phyloP scores from a whole-genome alignment of 2,888 invertebrate species.

The Hypomecis atomaria region DNA sequence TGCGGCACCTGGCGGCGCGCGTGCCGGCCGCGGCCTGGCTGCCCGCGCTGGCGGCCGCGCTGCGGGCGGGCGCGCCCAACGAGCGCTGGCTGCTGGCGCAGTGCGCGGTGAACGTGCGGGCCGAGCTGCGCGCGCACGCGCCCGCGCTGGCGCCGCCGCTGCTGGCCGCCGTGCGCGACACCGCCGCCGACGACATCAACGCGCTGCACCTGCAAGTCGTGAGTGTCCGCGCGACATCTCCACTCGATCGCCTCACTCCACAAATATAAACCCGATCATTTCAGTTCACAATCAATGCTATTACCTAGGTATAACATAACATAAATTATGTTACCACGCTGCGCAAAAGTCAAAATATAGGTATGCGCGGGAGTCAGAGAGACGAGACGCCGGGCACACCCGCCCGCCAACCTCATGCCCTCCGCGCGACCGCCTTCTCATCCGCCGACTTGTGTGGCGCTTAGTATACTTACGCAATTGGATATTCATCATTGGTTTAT shows the following conservation, averaged over 20 bases:
- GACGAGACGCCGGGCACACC: too few relatives aligned
- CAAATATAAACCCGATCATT: too few relatives aligned
- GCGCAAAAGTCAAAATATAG: too few relatives aligned
- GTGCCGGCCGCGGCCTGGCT: conserved; percentile 37
- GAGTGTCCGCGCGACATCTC: conserved; percentile 40
- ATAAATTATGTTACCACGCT: too few relatives aligned
- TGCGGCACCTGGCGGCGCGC: conserved; percentile 50
- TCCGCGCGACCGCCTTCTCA: too few relatives aligned
- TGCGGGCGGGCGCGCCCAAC: conserved; percentile 41
- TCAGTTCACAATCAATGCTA: too few relatives aligned
- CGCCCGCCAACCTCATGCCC: too few relatives aligned
- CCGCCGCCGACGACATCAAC: conserved; percentile 48
- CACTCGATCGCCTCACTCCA: neutral
- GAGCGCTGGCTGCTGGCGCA: conserved; percentile 59
- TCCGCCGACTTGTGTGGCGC: too few relatives aligned
- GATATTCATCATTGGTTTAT: too few relatives aligned
- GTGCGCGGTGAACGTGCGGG: conserved; percentile 52
- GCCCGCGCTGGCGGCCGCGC: conserved; percentile 29
- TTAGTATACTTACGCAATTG: too few relatives aligned
- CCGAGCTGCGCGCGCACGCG: conserved; percentile 55
- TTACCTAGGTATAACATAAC: too few relatives aligned
- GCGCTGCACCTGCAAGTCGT: conserved; percentile 67
- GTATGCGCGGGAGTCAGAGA: too few relatives aligned
- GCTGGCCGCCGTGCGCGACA: conserved; percentile 1
- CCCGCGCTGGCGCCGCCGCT: conserved; percentile 36